Conservation (phyloP, 1,140 invertebrate genomes). For the Helicoverpa armigera region DNA sequence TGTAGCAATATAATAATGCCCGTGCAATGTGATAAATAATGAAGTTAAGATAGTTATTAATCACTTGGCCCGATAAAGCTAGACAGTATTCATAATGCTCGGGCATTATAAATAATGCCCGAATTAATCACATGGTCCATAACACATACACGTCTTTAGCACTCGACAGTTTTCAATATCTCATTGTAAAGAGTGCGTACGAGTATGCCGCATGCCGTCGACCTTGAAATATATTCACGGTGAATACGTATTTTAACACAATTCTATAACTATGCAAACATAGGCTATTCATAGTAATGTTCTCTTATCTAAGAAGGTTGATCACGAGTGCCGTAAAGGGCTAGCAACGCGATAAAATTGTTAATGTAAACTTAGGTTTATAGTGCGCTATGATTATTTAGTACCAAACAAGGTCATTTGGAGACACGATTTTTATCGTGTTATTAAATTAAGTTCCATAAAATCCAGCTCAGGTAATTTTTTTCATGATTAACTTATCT, state of each 20-base stretch:
- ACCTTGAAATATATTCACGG: conserved; percentile 6
- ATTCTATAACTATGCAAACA: background rate
- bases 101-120: too few relatives aligned
- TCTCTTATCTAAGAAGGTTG: conserved; percentile 22
- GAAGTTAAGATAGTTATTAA: too few relatives aligned
- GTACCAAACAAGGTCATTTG: background rate
- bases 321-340: conserved; percentile 7
- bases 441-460: too few relatives aligned
- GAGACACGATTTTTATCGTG: too few relatives aligned
- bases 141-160: background rate
- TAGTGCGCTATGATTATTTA: background rate
- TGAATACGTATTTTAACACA: conserved; percentile 5
- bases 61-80: too few relatives aligned
- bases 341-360: conserved; percentile 5
- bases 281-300: background rate
- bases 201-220: background rate
- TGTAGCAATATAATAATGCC: too few relatives aligned
- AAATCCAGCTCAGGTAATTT: too few relatives aligned
- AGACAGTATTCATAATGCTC: too few relatives aligned
- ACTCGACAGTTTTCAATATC: background rate
- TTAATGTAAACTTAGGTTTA: conserved; percentile 2
- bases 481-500: too few relatives aligned
- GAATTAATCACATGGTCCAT: too few relatives aligned
- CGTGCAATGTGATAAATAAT: too few relatives aligned
- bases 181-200: background rate